These are phyloP conservation scores for Patella vulgata DNA, from an alignment of 1,140 invertebrate species.

Conservation along the genomic window DNA sequence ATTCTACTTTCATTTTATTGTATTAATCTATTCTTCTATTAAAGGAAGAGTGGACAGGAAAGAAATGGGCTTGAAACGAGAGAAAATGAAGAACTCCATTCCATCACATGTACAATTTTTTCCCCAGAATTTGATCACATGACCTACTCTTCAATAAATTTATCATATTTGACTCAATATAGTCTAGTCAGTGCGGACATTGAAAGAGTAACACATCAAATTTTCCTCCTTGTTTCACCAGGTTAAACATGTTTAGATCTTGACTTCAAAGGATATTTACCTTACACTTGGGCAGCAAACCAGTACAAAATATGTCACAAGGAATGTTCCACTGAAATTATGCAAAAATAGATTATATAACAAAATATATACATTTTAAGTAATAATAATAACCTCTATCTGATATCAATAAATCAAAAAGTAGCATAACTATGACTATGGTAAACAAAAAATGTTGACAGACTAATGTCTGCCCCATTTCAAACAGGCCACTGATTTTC, in stretches of 20 bases:
- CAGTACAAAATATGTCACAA: slow-evolving; percentile 84
- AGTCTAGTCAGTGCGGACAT: no score
- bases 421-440: not conserved
- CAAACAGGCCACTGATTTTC: not conserved
- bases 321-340: slow-evolving; percentile 62
- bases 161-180: no score
- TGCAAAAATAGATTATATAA: slow-evolving; percentile 18
- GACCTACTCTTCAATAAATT: no score
- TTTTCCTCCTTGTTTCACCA: no score
- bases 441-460: not conserved
- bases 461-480: not conserved
- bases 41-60: no score
- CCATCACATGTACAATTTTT: no score
- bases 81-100: no score
- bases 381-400: not conserved
- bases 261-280: slow-evolving; percentile 78
- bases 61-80: no score
- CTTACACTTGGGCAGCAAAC: slow-evolving; percentile 86
- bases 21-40: no score
- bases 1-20: not conserved
- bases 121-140: no score
- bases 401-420: not conserved
- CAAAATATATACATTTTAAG: slow-evolving; percentile 1
- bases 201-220: no score
- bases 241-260: no score